Conservation (phyloP, 2,888 invertebrate species). For the Coremacera marginata region DNA sequence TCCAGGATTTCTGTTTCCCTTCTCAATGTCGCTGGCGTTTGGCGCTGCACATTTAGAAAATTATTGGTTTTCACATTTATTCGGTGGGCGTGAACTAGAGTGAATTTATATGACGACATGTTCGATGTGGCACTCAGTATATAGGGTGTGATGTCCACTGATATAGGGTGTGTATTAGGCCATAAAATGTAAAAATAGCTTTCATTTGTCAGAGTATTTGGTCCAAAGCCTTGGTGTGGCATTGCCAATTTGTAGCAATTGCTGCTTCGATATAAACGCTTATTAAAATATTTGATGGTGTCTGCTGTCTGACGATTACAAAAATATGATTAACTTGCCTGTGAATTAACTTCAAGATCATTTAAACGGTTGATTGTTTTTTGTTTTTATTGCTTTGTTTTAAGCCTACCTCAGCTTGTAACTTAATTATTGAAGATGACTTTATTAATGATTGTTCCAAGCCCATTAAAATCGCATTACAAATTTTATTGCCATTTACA, state of each 20-base stretch:
- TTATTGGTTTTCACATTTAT: slow-evolving; percentile 56
- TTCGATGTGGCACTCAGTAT: slow-evolving; percentile 35
- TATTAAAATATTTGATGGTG: slow-evolving; percentile 17
- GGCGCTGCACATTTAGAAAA: slow-evolving; percentile 65
- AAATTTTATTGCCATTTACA: neutral
- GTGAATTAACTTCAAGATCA: too few species aligned
- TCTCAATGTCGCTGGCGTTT: slow-evolving; percentile 42
- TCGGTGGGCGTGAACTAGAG: slow-evolving; percentile 50
- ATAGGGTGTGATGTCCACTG: slow-evolving; percentile 52
- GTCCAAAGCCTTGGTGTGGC: slow-evolving; percentile 33
- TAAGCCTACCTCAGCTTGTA: neutral
- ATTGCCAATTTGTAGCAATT: slow-evolving; percentile 52
- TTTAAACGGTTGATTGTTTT: neutral
- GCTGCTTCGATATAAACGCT: slow-evolving; percentile 51
- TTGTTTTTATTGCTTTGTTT: neutral
- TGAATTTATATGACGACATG: slow-evolving; percentile 55
- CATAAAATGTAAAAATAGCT: too few species aligned
- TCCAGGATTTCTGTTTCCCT: neutral
- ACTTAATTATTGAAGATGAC: neutral
- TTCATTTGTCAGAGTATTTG: too few species aligned
- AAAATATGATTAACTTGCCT: too few species aligned
- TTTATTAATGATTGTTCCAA: neutral
- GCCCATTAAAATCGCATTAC: neutral
- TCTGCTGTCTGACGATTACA: too few species aligned
- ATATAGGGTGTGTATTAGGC: neutral